These are phyloP conservation scores for Leucoptera coffeella DNA, from an alignment of 2,888 invertebrate species.

Conservation along the genomic window DNA sequence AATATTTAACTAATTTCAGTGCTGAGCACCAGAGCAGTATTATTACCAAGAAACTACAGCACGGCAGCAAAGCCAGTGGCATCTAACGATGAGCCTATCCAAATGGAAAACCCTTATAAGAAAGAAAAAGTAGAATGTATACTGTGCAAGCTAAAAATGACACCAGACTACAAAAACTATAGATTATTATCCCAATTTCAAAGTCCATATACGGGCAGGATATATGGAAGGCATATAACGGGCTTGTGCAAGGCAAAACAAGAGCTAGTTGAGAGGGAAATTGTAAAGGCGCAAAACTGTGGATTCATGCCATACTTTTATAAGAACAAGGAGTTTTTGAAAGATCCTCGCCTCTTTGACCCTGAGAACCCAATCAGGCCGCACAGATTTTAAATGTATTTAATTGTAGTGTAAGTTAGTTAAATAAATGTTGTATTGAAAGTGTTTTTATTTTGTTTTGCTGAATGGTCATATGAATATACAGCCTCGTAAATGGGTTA, in stretches of 20 bases:
- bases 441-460: constrained; percentile 7
- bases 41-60: too few species aligned
- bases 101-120: constrained; percentile 75
- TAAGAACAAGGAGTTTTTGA: constrained; percentile 72
- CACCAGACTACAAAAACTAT: constrained; percentile 85
- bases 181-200: constrained; percentile 91
- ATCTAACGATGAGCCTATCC: constrained; percentile 35
- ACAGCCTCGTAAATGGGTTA: too few species aligned
- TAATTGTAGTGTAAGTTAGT: constrained; percentile 6
- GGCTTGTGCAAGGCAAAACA: constrained; percentile 86
- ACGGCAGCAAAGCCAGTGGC: constrained; percentile 10
- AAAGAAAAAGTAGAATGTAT: constrained; percentile 70
- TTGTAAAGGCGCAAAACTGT: constrained; percentile 66
- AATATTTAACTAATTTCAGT: too few species aligned
- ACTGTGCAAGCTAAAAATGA: constrained; percentile 75
- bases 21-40: too few species aligned
- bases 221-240: constrained; percentile 90
- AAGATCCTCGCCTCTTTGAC: constrained; percentile 89
- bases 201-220: constrained; percentile 87
- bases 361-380: constrained; percentile 76
- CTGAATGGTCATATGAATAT: too few species aligned
- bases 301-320: constrained; percentile 79
- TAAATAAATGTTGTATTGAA: constrained; percentile 1
- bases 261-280: constrained; percentile 63
- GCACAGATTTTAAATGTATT: constrained; percentile 61